These are phyloP conservation scores for Campoletis raptor DNA, from an alignment of 2,888 invertebrate genomes.

Conservation along the genomic window DNA sequence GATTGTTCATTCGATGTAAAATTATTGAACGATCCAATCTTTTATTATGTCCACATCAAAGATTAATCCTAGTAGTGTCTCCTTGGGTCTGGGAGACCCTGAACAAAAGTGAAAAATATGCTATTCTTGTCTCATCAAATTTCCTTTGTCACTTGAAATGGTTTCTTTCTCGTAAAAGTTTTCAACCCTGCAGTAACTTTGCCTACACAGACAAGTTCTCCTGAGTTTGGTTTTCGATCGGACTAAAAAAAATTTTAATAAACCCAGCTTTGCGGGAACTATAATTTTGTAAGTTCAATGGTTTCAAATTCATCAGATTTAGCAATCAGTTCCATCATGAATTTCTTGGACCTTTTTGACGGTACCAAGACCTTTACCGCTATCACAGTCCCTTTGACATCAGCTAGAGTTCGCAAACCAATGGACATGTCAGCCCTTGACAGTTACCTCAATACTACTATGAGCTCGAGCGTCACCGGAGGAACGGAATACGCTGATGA, in stretches of 20 bases:
- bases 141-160: neutral
- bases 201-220: too few species aligned
- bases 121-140: neutral
- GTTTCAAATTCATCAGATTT: neutral
- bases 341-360: conserved; percentile 70
- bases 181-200: neutral
- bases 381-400: conserved; percentile 42
- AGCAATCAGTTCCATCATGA: conserved; percentile 66
- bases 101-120: neutral
- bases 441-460: conserved; percentile 42
- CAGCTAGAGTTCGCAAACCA: conserved; percentile 18
- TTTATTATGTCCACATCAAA: neutral
- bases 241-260: too few species aligned
- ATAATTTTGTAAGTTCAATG: neutral
- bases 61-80: neutral
- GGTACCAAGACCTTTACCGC: conserved; percentile 53
- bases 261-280: too few species aligned
- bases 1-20: neutral
- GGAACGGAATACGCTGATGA: conserved; percentile 79
- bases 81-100: neutral
- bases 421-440: conserved; percentile 40
- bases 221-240: too few species aligned
- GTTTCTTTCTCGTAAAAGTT: neutral
- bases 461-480: conserved; percentile 1
- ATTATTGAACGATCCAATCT: neutral